Percentiles rank a stretch among this genome's conserved stretches.
These are phyloP conservation scores for Nymphalis io DNA, from an alignment of 1,140 invertebrate species.

Conservation along the genomic window DNA sequence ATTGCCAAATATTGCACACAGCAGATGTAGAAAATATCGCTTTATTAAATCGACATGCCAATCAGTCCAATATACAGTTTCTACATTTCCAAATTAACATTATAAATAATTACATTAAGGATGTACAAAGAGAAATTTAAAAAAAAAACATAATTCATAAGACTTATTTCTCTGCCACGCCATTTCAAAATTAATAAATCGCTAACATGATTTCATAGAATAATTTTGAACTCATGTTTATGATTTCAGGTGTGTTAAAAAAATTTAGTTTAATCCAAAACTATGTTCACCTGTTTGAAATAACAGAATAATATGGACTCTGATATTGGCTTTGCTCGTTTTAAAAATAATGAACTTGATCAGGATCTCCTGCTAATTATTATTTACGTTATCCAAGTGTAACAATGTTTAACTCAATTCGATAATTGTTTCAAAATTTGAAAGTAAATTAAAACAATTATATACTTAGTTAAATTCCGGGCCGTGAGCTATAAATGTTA, in stretches of 20 bases:
- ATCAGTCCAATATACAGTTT: slow-evolving; percentile 50
- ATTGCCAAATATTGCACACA: slow-evolving; percentile 79
- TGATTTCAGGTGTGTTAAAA: slow-evolving; percentile 2
- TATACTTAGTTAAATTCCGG: slow-evolving; percentile 4
- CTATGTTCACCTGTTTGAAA: background rate
- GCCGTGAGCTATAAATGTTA: slow-evolving; percentile 1
- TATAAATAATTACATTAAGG: slow-evolving; percentile 44
- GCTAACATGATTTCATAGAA: background rate
- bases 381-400: background rate
- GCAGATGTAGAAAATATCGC: slow-evolving; percentile 42
- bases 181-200: background rate
- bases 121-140: slow-evolving; percentile 48
- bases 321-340: background rate
- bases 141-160: slow-evolving; percentile 16
- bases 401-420: background rate
- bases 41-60: slow-evolving; percentile 44
- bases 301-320: background rate
- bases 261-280: background rate
- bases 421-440: background rate
- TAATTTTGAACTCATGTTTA: background rate
- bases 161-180: background rate
- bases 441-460: background rate
- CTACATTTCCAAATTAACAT: slow-evolving; percentile 41
- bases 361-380: background rate
- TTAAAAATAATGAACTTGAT: background rate